Evolutionary conservation across 2,113 vertebrate species (phyloP), one percentile per base, ranked within the genome.

Genomic region (Amphiprion percula): DNA sequence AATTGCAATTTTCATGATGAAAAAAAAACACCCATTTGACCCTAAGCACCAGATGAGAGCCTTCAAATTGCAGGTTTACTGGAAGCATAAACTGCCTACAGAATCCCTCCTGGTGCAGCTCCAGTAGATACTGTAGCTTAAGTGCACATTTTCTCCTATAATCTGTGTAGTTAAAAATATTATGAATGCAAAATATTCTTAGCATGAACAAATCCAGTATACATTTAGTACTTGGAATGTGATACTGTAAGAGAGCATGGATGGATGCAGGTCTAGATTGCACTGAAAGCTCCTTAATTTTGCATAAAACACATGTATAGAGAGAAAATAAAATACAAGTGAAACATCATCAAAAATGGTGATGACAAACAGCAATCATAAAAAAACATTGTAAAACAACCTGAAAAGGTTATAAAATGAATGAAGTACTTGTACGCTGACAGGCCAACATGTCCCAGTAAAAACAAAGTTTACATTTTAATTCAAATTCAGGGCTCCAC

Each of bases 201-300:
- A 37, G 37, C n/a, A 46, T 23, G 14, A 82, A 77, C 60, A 68
- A 52, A 61, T 66, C 26, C 17, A 71, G n/a, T 15, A 41, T 50
- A 2, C 11, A 56, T 1, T 24, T 11, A 52, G 15, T 37, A 15
- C 49, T 5, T 16, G 15, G 10, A 47, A 58, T 59, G 41, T 56
- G 4, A 47, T 30, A 17, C 17, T 23, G 30, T 1, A 10, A 55
- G 11, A 17, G 28, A 56, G 41, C 37, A 30, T 4, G 3, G 5
- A 53, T 30, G 10, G 52, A 26, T 23, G 7, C 7, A 30, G 21
- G 16, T 50, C 14, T 37, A 16, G 10, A 59, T 49, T 47, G 26
- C 21, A 55, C 3, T 21, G 23, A 30, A 30, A 15, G 39, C 33
- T 30, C 50, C 16, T 59, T 52, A 5, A 19, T 10, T 21, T 54